Evolutionary conservation across 1,140 invertebrate species (phyloP).

Genomic region (Drosophila obscura): DNA sequence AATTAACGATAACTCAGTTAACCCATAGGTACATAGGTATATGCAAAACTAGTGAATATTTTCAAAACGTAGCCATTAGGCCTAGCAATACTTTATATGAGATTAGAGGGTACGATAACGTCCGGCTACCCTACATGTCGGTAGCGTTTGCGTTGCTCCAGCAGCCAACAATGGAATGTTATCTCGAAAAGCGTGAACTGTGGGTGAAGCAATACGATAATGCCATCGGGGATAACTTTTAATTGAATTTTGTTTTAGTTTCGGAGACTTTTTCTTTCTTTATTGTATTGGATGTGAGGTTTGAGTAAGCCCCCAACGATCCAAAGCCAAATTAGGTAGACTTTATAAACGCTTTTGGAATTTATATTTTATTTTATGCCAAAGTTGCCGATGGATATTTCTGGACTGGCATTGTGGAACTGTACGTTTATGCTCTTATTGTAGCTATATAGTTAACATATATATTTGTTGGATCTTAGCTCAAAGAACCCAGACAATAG

Average conservation of each 20-base stretch:
- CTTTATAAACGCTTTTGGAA: not conserved
- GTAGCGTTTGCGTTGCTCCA: conserved; percentile 26
- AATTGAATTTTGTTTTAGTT: not conserved
- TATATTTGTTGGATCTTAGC: conserved; percentile 30
- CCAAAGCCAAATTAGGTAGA: conserved; percentile 11
- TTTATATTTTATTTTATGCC: not conserved
- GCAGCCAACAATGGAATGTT: conserved; percentile 21
- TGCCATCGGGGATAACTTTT: not conserved
- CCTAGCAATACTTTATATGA: conserved; percentile 42
- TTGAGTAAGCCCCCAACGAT: not conserved
- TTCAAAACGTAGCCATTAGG: conserved; percentile 29
- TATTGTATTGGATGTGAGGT: not conserved
- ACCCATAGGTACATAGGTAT: conserved; percentile 42
- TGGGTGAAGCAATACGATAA: not conserved
- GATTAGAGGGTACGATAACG: conserved; percentile 25
- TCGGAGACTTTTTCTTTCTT: no score
- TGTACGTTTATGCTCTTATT: conserved; percentile 13
- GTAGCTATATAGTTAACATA: conserved; percentile 13
- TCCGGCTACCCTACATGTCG: conserved; percentile 36
- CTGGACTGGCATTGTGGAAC: conserved; percentile 10
- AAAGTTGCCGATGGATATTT: not conserved
- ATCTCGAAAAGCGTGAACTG: not conserved
- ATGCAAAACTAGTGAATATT: conserved; percentile 48
- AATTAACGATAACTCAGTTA: conserved; percentile 45
- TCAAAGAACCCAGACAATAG: conserved; percentile 48